Conservation (phyloP, 2,113 vertebrate species). For the Brachypteracias leptosomus region DNA sequence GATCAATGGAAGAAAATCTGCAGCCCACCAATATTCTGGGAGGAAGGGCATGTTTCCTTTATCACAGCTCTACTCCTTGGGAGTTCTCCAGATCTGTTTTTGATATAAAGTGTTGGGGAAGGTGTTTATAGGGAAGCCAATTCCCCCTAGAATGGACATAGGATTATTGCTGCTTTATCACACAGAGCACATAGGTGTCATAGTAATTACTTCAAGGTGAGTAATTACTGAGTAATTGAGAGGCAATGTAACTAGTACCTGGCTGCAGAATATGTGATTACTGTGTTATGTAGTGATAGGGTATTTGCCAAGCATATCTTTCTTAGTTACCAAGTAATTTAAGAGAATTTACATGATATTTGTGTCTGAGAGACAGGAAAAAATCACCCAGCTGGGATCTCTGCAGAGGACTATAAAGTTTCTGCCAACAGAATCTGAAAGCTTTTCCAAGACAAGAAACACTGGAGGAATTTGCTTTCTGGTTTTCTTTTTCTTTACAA, state of each 20-base stretch:
- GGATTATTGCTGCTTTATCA: neutral
- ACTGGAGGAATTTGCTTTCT: neutral
- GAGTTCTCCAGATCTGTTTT: neutral
- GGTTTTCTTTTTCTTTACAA: neutral
- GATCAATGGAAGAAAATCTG: neutral
- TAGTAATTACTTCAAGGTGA: neutral
- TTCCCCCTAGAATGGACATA: neutral
- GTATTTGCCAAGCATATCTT: slow-evolving; percentile 13
- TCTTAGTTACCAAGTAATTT: slow-evolving; percentile 38
- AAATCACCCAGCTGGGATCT: slow-evolving; percentile 18
- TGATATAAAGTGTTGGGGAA: neutral
- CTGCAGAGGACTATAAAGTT: slow-evolving; percentile 22
- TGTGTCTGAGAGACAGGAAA: slow-evolving; percentile 11
- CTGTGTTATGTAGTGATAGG: slow-evolving; percentile 7
- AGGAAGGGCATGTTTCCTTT: neutral
- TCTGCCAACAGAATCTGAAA: neutral
- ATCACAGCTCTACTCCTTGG: neutral
- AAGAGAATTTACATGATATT: slow-evolving; percentile 32
- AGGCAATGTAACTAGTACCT: slow-evolving; percentile 54
- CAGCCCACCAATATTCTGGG: neutral
- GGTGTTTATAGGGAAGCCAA: neutral
- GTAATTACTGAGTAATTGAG: slow-evolving; percentile 25
- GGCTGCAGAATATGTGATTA: slow-evolving; percentile 30
- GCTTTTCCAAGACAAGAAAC: neutral
- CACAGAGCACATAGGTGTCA: neutral